Conservation (phyloP, 2,888 invertebrate genomes). For the Lumbricus terrestris region DNA sequence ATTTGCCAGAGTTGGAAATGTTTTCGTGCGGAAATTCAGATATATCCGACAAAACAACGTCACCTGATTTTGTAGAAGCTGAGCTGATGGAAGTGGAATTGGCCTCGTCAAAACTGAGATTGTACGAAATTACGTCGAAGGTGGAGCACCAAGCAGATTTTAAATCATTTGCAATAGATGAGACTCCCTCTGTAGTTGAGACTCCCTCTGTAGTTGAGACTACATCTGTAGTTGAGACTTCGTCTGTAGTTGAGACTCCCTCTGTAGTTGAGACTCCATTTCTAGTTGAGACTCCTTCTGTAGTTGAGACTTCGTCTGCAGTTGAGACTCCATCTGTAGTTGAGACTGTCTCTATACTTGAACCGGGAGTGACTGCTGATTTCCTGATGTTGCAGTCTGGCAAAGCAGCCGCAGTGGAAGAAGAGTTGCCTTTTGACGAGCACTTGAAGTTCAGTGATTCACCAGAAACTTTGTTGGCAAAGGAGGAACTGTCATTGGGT, state of each 20-base stretch:
- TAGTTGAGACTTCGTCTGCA: background rate
- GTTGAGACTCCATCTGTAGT: background rate
- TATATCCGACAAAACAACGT: background rate
- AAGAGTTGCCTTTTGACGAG: background rate
- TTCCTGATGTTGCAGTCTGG: background rate
- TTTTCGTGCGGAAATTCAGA: conserved; percentile 10
- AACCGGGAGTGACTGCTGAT: background rate
- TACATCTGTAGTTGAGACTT: background rate
- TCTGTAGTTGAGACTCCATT: background rate
- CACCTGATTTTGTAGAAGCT: background rate
- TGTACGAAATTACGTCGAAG: background rate
- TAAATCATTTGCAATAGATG: background rate
- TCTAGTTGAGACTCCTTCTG: background rate
- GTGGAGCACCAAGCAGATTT: background rate
- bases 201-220: too few relatives aligned
- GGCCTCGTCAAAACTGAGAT: background rate
- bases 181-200: background rate
- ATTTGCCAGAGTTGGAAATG: background rate
- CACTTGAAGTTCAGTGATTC: background rate
- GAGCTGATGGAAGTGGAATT: background rate
- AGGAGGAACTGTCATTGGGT: background rate
- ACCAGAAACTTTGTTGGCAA: background rate
- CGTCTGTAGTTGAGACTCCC: background rate
- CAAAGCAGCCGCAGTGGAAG: background rate
- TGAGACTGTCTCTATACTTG: background rate